A percentile compares a stretch with the other conserved stretches of the same genome.
Evolutionary conservation across 2,888 invertebrate species (phyloP).

Genomic region (Cantharis rufa): DNA sequence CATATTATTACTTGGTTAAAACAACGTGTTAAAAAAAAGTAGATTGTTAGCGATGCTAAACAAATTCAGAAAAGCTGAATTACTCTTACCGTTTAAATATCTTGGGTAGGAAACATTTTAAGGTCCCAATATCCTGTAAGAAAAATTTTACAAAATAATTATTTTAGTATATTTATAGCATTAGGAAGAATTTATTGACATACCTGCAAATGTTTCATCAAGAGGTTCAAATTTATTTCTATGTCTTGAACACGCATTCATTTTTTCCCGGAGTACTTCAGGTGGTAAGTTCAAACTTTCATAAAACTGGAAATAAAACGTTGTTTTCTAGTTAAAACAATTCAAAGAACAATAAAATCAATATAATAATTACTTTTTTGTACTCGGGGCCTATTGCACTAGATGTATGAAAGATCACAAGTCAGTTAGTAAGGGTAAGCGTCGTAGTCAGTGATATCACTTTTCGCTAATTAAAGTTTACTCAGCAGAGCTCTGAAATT

Average conservation of each 20-base stretch:
- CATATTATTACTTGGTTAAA: neutral
- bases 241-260: slow-evolving; percentile 59
- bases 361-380: no score
- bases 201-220: slow-evolving; percentile 49
- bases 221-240: slow-evolving; percentile 51
- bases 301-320: slow-evolving; percentile 48
- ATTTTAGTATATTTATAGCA: no score
- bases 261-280: slow-evolving; percentile 50
- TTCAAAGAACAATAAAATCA: no score
- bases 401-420: no score
- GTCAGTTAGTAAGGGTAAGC: no score
- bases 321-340: no score
- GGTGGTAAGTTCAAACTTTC: slow-evolving; percentile 46
- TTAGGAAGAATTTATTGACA: no score
- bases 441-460: no score
- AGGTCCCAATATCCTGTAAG: slow-evolving; percentile 52
- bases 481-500: no score
- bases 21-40: no score
- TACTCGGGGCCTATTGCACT: no score
- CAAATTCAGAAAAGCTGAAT: neutral
- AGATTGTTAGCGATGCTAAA: neutral
- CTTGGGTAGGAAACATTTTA: slow-evolving; percentile 44
- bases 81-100: neutral
- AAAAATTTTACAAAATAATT: neutral
- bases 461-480: no score